phyloP scores from a whole-genome alignment of 2,113 vertebrate genomes.

The Nematolebias whitei region DNA sequence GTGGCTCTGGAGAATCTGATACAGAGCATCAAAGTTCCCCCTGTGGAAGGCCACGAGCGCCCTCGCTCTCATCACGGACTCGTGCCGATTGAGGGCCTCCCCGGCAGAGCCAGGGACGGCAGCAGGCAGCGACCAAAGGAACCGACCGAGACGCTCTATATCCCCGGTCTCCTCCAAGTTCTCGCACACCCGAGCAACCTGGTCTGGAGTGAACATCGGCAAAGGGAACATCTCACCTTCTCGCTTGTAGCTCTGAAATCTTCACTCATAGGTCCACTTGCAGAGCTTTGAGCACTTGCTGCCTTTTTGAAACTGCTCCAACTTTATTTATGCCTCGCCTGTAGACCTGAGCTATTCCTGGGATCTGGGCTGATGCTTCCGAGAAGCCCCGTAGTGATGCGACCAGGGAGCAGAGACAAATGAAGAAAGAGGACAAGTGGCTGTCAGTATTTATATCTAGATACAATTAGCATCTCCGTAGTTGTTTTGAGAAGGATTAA shows the following conservation, averaged over 20 bases:
- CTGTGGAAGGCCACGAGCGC: constrained; percentile 84
- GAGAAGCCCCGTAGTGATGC: neutral
- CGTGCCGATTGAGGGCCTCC: constrained; percentile 81
- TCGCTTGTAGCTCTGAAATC: constrained; percentile 5
- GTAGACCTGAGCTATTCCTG: constrained; percentile 24
- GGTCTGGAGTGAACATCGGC: constrained; percentile 83
- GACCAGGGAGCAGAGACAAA: constrained; percentile 29
- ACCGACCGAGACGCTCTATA: constrained; percentile 83
- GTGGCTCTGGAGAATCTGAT: constrained; percentile 82
- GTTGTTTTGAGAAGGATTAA: constrained; percentile 84
- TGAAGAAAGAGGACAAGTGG: constrained; percentile 73
- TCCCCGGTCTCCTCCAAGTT: constrained; percentile 85
- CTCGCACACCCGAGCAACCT: constrained; percentile 84
- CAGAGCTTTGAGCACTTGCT: constrained; percentile 34
- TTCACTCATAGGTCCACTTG: constrained; percentile 21
- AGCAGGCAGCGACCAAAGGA: constrained; percentile 83
- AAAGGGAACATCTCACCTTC: constrained; percentile 76
- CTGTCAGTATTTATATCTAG: constrained; percentile 80
- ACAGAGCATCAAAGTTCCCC: constrained; percentile 82
- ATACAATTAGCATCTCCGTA: constrained; percentile 81
- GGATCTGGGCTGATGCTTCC: constrained; percentile 23
- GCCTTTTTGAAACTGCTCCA: neutral
- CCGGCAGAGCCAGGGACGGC: constrained; percentile 76
- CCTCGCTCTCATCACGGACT: constrained; percentile 82
- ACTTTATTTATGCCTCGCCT: constrained; percentile 23